Conservation (phyloP, 2,888 invertebrate species). For the Germaria angustata region DNA sequence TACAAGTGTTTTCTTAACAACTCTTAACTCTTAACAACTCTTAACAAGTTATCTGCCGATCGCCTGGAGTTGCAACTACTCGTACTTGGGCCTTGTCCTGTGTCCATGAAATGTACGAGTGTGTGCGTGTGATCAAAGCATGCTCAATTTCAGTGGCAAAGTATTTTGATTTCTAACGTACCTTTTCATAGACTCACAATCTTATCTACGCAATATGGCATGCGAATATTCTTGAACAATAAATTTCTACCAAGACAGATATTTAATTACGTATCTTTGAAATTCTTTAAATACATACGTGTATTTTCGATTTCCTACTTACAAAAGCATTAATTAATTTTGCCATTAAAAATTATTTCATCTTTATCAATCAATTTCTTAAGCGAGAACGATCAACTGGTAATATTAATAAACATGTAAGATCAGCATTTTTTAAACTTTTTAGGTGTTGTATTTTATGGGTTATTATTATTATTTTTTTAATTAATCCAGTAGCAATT, state of each 20-base stretch:
- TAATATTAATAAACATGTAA: too few relatives aligned
- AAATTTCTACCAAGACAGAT: not conserved
- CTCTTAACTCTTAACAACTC: not conserved
- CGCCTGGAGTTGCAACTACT: too few relatives aligned
- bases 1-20: not conserved
- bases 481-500: not conserved
- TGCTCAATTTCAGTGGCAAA: too few relatives aligned
- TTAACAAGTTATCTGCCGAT: too few relatives aligned
- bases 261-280: not conserved
- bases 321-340: not conserved
- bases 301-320: constrained; percentile 17
- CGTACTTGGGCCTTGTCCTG: constrained; percentile 9
- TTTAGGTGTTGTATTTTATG: too few relatives aligned
- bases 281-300: constrained; percentile 54
- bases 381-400: not conserved
- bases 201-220: constrained; percentile 20
- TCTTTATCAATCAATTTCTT: too few relatives aligned
- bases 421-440: too few relatives aligned
- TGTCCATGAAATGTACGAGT: not conserved
- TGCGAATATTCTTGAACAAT: not conserved
- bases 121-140: not conserved
- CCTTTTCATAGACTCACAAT: constrained; percentile 26
- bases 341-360: not conserved
- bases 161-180: not conserved
- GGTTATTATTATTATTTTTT: too few relatives aligned